Evolutionary conservation across 2,113 vertebrate species (phyloP).

Genomic region (Rhinolophus ferrumequinum): DNA sequence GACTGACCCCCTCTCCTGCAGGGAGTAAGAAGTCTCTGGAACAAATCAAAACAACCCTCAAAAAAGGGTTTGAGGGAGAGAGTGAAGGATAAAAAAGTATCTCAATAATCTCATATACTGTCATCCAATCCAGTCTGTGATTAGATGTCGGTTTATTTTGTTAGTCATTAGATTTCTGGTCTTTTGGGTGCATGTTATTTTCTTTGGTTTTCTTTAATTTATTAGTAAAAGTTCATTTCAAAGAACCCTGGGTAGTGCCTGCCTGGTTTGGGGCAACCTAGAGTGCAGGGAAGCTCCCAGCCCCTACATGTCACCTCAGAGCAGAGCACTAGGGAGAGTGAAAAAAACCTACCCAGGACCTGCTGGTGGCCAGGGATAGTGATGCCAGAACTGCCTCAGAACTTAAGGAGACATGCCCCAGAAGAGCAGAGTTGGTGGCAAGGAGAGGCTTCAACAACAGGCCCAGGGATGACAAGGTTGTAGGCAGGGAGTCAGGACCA

Average conservation of each 20-base stretch:
- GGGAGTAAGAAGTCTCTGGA: background rate
- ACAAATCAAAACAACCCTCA: background rate
- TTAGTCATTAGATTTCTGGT: conserved; percentile 17
- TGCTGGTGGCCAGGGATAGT: background rate
- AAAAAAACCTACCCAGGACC: background rate
- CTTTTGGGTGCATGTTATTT: background rate
- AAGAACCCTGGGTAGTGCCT: background rate
- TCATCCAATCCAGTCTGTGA: conserved; percentile 16
- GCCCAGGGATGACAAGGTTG: background rate
- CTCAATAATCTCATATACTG: background rate
- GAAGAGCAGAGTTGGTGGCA: background rate
- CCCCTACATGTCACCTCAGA: background rate
- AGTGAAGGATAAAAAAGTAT: background rate
- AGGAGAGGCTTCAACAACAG: background rate
- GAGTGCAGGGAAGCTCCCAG: background rate
- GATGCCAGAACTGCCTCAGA: background rate
- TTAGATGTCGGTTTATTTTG: background rate
- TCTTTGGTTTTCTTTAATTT: background rate
- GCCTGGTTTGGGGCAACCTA: background rate
- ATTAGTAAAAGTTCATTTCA: conserved; percentile 25
- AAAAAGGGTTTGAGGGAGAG: background rate
- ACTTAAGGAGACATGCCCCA: background rate
- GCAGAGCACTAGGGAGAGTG: background rate
- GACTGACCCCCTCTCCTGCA: background rate
- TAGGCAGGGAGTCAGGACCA: background rate